A percentile compares a stretch with the other conserved stretches of the same genome.
phyloP scores from a whole-genome alignment of 2,888 invertebrate species.

The Hyposoter didymator region DNA sequence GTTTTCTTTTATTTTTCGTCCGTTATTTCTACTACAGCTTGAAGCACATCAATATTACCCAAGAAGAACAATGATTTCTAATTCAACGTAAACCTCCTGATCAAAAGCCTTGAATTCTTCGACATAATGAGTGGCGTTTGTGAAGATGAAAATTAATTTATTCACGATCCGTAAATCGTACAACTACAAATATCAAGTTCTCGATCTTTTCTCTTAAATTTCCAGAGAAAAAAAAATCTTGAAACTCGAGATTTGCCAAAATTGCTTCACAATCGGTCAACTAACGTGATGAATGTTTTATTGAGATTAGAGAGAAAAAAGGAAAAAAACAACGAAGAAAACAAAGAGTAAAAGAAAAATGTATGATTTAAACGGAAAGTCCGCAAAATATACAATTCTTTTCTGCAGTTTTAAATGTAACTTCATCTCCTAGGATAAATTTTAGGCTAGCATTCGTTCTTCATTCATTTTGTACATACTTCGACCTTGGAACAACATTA shows the following conservation, averaged over 20 bases:
- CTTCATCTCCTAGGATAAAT: constrained; percentile 42
- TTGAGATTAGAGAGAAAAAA: background rate
- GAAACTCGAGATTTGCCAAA: background rate
- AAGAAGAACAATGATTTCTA: constrained; percentile 65
- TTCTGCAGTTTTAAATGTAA: constrained; percentile 33
- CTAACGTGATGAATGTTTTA: background rate
- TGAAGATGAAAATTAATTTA: constrained; percentile 26
- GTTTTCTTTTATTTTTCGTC: constrained; percentile 6
- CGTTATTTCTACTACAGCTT: constrained; percentile 64
- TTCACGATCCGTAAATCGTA: background rate
- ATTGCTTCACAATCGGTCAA: background rate
- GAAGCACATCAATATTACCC: constrained; percentile 67
- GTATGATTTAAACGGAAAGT: constrained; percentile 27
- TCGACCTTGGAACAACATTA: constrained; percentile 59
- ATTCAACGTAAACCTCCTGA: constrained; percentile 52
- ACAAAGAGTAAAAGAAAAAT: constrained; percentile 10
- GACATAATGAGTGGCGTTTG: constrained; percentile 7
- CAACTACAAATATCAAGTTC: constrained; percentile 9
- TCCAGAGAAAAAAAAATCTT: background rate
- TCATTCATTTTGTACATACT: constrained; percentile 60
- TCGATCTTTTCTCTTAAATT: background rate
- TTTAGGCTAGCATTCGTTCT: constrained; percentile 45
- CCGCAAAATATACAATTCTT: constrained; percentile 33
- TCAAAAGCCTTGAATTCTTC: constrained; percentile 44
- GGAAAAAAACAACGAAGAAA: constrained; percentile 8